Conservation (phyloP, 92 coral and sea anemone genomes). For the Blastomussa wellsi region DNA sequence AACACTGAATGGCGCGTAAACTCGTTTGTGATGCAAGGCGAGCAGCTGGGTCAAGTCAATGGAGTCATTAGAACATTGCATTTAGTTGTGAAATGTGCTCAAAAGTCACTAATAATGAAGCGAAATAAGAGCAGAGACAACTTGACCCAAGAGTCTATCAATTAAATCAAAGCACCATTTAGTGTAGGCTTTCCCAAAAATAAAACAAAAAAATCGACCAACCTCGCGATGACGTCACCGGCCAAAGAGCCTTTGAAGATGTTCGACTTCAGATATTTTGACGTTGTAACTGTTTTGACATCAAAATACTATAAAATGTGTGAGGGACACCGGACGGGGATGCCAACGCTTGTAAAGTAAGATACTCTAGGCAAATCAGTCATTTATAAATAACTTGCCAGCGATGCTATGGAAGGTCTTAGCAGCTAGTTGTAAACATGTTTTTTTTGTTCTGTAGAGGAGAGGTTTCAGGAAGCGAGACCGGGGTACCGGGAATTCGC, state of each 20-base stretch:
- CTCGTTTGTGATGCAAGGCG: neutral
- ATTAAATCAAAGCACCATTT: slow-evolving; percentile 9
- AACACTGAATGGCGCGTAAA: neutral
- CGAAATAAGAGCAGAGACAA: neutral
- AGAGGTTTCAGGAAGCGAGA: slow-evolving; percentile 17
- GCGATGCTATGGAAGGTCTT: neutral
- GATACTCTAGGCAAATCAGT: neutral
- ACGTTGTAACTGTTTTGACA: neutral
- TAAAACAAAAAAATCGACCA: neutral
- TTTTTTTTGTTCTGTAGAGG: slow-evolving; percentile 1
- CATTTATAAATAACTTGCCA: neutral
- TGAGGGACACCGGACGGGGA: neutral
- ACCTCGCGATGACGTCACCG: slow-evolving; percentile 8
- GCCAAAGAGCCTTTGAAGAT: neutral
- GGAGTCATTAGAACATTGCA: slow-evolving; percentile 15
- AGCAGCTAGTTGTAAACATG: neutral
- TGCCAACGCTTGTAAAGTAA: slow-evolving; percentile 21
- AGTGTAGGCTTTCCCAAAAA: neutral
- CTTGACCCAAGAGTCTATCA: neutral
- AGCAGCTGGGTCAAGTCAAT: slow-evolving; percentile 15
- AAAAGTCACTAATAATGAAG: slow-evolving; percentile 8
- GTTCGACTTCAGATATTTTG: neutral
- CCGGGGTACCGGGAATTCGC: slow-evolving; percentile 30
- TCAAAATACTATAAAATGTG: neutral
- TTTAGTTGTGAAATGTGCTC: slow-evolving; percentile 25